These are phyloP conservation scores for Hiodon tergisus DNA, from an alignment of 2,113 vertebrate genomes.

Conservation along the genomic window DNA sequence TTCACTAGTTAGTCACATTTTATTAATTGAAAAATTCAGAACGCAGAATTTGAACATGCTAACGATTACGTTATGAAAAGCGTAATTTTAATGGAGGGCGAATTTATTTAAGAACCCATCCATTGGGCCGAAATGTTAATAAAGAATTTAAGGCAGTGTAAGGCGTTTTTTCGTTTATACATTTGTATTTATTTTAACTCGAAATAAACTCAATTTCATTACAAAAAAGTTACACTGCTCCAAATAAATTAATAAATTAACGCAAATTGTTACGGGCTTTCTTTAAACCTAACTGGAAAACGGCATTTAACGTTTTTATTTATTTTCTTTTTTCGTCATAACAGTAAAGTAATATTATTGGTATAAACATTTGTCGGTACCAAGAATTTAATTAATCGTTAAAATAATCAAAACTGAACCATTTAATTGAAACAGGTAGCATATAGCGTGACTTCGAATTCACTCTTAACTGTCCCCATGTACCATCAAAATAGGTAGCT, in stretches of 20 bases:
- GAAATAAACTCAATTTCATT: too few species aligned
- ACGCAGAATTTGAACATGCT: background rate
- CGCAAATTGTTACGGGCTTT: too few species aligned
- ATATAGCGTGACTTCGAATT: background rate
- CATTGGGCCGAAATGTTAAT: background rate
- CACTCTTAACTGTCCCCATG: background rate
- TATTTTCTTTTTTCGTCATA: too few species aligned
- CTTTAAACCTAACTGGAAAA: too few species aligned
- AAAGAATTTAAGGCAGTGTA: conserved; percentile 5
- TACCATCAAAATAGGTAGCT: conserved; percentile 1
- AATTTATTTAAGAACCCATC: background rate
- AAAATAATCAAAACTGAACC: background rate
- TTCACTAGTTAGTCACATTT: background rate
- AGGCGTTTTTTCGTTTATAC: conserved; percentile 5
- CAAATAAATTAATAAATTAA: too few species aligned
- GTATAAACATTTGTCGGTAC: background rate
- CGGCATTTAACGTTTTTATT: too few species aligned
- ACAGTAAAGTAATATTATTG: background rate
- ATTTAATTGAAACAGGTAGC: conserved; percentile 21
- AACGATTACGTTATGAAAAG: conserved; percentile 4
- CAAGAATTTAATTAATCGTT: background rate
- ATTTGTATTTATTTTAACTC: too few species aligned
- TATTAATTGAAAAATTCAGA: conserved; percentile 4
- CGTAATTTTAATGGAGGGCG: background rate
- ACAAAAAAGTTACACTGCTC: too few species aligned